phyloP scores from a whole-genome alignment of 2,797 vertebrate genomes.

The Ficedula albicollis region DNA sequence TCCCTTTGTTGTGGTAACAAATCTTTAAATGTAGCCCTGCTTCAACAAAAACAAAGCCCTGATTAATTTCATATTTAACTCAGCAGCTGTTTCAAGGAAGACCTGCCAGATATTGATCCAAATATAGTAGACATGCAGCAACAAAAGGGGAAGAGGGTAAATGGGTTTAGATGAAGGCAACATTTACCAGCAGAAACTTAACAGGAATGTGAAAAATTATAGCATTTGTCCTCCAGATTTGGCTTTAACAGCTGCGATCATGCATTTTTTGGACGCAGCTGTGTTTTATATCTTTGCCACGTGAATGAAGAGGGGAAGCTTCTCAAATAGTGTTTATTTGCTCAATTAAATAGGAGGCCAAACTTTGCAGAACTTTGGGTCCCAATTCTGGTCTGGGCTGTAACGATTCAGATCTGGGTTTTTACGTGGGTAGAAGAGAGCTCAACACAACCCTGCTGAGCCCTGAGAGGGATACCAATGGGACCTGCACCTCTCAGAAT shows the following conservation, averaged over 20 bases:
- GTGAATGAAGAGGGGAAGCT: constrained; percentile 50
- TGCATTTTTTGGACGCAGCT: constrained; percentile 54
- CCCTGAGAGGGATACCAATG: background rate
- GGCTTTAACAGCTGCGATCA: constrained; percentile 31
- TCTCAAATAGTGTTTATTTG: constrained; percentile 54
- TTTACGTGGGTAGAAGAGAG: background rate
- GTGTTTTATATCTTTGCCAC: constrained; percentile 51
- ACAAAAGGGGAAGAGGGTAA: constrained; percentile 29
- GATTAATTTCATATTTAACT: constrained; percentile 57
- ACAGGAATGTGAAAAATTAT: constrained; percentile 40
- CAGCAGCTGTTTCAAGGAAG: constrained; percentile 58
- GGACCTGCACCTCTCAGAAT: background rate
- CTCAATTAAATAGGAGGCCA: background rate
- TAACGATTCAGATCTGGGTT: background rate
- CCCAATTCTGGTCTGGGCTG: background rate
- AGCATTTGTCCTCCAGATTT: constrained; percentile 23
- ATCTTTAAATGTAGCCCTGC: background rate
- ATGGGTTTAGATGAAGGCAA: constrained; percentile 10
- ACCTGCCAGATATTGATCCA: constrained; percentile 51
- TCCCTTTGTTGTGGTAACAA: constrained; percentile 38
- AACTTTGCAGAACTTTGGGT: background rate
- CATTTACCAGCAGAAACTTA: constrained; percentile 17
- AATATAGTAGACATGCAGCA: constrained; percentile 9
- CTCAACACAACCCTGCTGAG: background rate
- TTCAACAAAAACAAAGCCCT: constrained; percentile 43